Evolutionary conservation across 2,888 invertebrate genomes (phyloP), one percentile per base, ranked within the genome.

Genomic region (Azorinus chamasolen): DNA sequence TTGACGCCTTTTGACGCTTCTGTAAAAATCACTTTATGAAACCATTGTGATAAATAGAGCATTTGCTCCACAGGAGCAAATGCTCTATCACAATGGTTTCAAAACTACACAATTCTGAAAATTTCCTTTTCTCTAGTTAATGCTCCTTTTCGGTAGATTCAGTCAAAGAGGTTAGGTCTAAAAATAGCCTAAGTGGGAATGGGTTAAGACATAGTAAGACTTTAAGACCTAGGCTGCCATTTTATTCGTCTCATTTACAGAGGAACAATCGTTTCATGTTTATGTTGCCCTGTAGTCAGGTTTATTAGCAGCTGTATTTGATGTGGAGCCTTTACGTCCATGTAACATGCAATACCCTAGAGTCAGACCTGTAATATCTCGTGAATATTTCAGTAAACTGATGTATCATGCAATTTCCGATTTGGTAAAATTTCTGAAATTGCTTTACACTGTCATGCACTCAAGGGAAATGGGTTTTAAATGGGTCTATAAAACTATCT

Each of bases 191-290:
- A n/a, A n/a, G n/a, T n/a, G n/a, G n/a, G n/a, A n/a, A n/a, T n/a
- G n/a, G n/a, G n/a, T n/a, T n/a, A n/a, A n/a, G n/a, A n/a, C n/a
- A n/a, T n/a, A n/a, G n/a, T n/a, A n/a, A n/a, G n/a, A n/a, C 43
- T 53, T 63, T 63, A 25, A 14, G 50, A 41, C 41, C 51, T 63
- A 63, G 63, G 51, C 51, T 63, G 51, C 63, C 41, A 25, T 73
- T 73, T 73, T 66, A 73, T 66, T 55, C 63, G 66, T 57, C 66
- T 66, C 66, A 68, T 73, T 73, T 51, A 25, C 24, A 57, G 50
- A 55, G 57, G 66, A 66, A 55, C 61, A 66, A 73, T 50, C 50
- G 61, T 66, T 73, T 73, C 62, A 66, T 66, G 73, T 73, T 73
- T 62, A 66, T 66, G 62, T 55, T 48, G 66, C 55, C 32, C 57